Percentiles rank a stretch among this genome's conserved stretches.
phyloP scores from a whole-genome alignment of 2,797 vertebrate genomes.

The Brotula barbata region DNA sequence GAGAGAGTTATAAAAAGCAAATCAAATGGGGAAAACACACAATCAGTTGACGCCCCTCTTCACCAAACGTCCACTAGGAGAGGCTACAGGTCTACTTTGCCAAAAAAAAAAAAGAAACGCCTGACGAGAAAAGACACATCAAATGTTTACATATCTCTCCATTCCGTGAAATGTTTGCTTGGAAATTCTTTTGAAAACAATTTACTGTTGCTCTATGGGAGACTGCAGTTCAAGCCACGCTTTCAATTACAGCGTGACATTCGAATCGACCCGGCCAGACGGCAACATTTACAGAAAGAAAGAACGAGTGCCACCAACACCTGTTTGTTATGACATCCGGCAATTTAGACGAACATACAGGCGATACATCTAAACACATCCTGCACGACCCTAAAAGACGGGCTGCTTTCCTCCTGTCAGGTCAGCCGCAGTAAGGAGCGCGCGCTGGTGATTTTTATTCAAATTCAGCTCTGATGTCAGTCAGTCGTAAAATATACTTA shows the following conservation, averaged over 20 bases:
- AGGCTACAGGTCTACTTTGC: slow-evolving; percentile 43
- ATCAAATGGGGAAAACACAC: slow-evolving; percentile 24
- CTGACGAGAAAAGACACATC: neutral
- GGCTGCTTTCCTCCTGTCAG: slow-evolving; percentile 7
- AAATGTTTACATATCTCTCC: slow-evolving; percentile 3
- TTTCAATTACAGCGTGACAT: slow-evolving; percentile 38
- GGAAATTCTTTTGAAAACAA: slow-evolving; percentile 12
- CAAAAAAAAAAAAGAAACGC: neutral
- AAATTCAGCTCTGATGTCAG: slow-evolving; percentile 17
- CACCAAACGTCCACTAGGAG: slow-evolving; percentile 56
- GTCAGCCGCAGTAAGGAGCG: slow-evolving; percentile 15
- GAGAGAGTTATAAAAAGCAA: slow-evolving; percentile 11
- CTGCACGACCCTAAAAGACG: too few relatives aligned
- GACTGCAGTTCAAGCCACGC: slow-evolving; percentile 31
- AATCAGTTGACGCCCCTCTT: slow-evolving; percentile 28
- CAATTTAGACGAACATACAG: slow-evolving; percentile 18
- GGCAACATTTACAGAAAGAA: slow-evolving; percentile 12
- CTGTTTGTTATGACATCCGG: slow-evolving; percentile 21
- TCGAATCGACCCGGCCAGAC: slow-evolving; percentile 24
- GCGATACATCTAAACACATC: slow-evolving; percentile 28
- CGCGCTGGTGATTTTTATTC: slow-evolving; percentile 13
- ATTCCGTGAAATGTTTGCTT: slow-evolving; percentile 20
- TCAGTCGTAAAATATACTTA: neutral
- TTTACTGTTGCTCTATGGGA: slow-evolving; percentile 7
- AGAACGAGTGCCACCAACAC: slow-evolving; percentile 27